phyloP scores from a whole-genome alignment of 2,888 invertebrate species.

The Drosophila pseudotalamancana region DNA sequence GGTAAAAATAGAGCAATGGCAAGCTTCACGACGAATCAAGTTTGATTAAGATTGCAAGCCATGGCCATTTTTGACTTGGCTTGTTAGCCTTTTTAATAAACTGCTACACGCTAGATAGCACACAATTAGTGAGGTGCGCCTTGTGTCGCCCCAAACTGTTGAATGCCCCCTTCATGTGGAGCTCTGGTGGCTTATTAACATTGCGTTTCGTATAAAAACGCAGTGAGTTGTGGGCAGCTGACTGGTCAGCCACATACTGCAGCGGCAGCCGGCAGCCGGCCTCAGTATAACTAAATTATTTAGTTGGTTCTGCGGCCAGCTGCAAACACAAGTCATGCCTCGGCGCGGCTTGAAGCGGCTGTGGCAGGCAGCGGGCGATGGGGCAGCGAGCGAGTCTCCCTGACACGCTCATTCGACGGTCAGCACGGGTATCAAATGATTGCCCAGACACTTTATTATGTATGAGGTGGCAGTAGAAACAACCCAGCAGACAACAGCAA shows the following conservation, averaged over 20 bases:
- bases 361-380: neutral
- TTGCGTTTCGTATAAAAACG: constrained; percentile 52
- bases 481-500: constrained; percentile 32
- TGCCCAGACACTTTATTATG: constrained; percentile 80
- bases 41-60: no score
- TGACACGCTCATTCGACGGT: constrained; percentile 53
- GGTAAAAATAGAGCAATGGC: no score
- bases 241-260: constrained; percentile 50
- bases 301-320: constrained; percentile 66
- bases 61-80: no score
- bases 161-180: constrained; percentile 13
- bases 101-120: no score
- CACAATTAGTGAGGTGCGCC: no score
- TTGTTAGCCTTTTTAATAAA: no score
- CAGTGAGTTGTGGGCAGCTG: constrained; percentile 53
- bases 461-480: constrained; percentile 58
- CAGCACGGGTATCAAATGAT: constrained; percentile 69
- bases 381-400: constrained; percentile 47
- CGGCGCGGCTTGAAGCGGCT: constrained; percentile 11
- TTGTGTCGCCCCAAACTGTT: constrained; percentile 3
- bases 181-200: constrained; percentile 58
- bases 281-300: constrained; percentile 76
- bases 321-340: constrained; percentile 47
- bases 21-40: no score
- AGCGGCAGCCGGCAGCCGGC: constrained; percentile 24